Conservation (phyloP, 1,140 invertebrate species). For the Leptestheria dahalacensis region DNA sequence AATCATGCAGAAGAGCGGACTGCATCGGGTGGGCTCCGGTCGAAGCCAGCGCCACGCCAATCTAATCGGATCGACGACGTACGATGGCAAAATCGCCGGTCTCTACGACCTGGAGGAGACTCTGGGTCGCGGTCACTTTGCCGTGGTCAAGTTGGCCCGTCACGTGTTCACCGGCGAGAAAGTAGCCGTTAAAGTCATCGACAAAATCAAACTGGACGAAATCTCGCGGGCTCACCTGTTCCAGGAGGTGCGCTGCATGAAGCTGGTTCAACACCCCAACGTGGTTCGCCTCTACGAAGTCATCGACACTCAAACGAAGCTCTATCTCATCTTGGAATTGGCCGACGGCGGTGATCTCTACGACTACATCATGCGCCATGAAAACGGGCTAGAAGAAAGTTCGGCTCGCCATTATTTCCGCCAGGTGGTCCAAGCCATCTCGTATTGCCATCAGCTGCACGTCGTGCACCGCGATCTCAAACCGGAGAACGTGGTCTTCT, state of each 20-base stretch:
- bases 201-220: conserved; percentile 94
- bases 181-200: conserved; percentile 68
- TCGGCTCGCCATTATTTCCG: conserved; percentile 82
- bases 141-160: conserved; percentile 92
- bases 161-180: conserved; percentile 99
- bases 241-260: conserved; percentile 96
- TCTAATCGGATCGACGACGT: not conserved
- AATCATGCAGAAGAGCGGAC: conserved; percentile 7
- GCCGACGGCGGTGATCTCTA: conserved; percentile 98
- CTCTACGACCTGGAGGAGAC: conserved; percentile 93
- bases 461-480: conserved; percentile 92
- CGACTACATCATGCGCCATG: conserved; percentile 96
- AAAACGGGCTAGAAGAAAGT: conserved; percentile 45
- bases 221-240: conserved; percentile 92
- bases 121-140: conserved; percentile 82
- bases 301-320: conserved; percentile 92
- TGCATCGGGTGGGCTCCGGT: conserved; percentile 4
- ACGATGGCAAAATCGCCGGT: conserved; percentile 70
- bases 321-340: conserved; percentile 89
- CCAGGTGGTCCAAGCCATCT: conserved; percentile 83
- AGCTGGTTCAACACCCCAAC: conserved; percentile 95
- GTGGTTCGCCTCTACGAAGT: conserved; percentile 97
- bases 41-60: conserved; percentile 3
- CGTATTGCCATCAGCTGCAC: conserved; percentile 91
- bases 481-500: conserved; percentile 98